A percentile compares a stretch with the other conserved stretches of the same genome.
Conservation (phyloP, 2,797 vertebrate species). For the Lagodon rhomboides region DNA sequence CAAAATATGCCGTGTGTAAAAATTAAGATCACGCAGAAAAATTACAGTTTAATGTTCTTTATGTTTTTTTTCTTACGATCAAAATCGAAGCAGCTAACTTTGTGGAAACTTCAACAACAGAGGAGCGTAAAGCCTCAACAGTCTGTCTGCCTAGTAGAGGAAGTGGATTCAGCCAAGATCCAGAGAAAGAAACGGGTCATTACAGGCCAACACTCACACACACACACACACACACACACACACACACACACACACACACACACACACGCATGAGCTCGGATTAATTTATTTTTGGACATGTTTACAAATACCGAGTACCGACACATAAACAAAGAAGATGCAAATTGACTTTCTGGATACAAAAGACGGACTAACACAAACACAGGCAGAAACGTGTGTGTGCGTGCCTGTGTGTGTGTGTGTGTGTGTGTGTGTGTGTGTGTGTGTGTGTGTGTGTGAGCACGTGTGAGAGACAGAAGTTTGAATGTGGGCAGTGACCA, state of each 20-base stretch:
- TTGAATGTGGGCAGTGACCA: slow-evolving; percentile 20
- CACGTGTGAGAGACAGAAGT: slow-evolving; percentile 5
- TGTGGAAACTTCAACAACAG: slow-evolving; percentile 20
- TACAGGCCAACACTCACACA: slow-evolving; percentile 45
- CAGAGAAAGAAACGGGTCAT: slow-evolving; percentile 75
- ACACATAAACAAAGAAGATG: slow-evolving; percentile 50
- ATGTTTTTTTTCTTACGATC: slow-evolving; percentile 23
- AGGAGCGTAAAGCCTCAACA: slow-evolving; percentile 33
- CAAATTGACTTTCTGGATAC: slow-evolving; percentile 59
- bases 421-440: slow-evolving; percentile 1
- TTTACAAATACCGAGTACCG: slow-evolving; percentile 56
- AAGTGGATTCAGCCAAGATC: slow-evolving; percentile 67
- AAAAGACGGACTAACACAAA: slow-evolving; percentile 58
- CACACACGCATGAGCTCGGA: neutral
- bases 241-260: slow-evolving; percentile 22
- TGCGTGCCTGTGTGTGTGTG: neutral
- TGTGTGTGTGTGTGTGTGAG: slow-evolving; percentile 6
- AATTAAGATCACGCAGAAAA: neutral
- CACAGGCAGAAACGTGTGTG: slow-evolving; percentile 23
- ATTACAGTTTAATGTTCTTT: neutral
- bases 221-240: neutral
- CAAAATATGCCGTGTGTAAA: neutral
- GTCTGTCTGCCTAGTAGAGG: slow-evolving; percentile 47
- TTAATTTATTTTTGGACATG: slow-evolving; percentile 43
- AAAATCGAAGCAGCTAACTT: slow-evolving; percentile 7